Percentiles rank a stretch among this genome's conserved stretches.
phyloP scores from a whole-genome alignment of 2,888 invertebrate genomes.

The Volucella inanis region DNA sequence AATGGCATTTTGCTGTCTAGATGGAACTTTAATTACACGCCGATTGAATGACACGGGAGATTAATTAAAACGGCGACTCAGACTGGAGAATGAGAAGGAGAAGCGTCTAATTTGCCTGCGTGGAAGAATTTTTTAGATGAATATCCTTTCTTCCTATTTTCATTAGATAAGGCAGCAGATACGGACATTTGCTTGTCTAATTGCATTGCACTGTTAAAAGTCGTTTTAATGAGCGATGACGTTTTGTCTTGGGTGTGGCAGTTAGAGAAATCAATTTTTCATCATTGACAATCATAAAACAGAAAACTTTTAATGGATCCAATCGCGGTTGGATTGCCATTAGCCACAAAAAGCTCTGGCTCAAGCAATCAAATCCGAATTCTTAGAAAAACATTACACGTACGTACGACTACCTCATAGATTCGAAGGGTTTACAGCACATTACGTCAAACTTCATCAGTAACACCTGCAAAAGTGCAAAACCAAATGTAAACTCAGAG shows the following conservation, averaged over 20 bases:
- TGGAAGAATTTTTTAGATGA: slow-evolving; percentile 53
- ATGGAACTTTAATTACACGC: slow-evolving; percentile 78
- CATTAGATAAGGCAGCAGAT: slow-evolving; percentile 38
- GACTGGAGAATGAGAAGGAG: slow-evolving; percentile 3
- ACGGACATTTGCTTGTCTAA: slow-evolving; percentile 42
- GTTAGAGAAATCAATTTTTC: slow-evolving; percentile 58
- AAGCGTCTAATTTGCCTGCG: slow-evolving; percentile 58
- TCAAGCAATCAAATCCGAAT: slow-evolving; percentile 62
- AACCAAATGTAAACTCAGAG: slow-evolving; percentile 69
- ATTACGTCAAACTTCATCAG: slow-evolving; percentile 68
- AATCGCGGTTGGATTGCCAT: background rate
- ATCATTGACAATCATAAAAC: slow-evolving; percentile 61
- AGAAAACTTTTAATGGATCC: slow-evolving; percentile 47
- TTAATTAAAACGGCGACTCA: slow-evolving; percentile 75
- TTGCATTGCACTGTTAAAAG: slow-evolving; percentile 61
- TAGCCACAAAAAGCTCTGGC: slow-evolving; percentile 26
- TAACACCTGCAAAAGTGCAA: slow-evolving; percentile 74
- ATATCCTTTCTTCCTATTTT: slow-evolving; percentile 20
- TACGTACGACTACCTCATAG: slow-evolving; percentile 6
- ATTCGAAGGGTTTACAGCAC: slow-evolving; percentile 32
- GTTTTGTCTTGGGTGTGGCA: slow-evolving; percentile 49
- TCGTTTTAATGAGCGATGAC: slow-evolving; percentile 61
- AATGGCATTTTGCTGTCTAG: slow-evolving; percentile 70
- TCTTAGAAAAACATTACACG: slow-evolving; percentile 45
- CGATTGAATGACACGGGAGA: slow-evolving; percentile 77